Evolutionary conservation across 2,888 invertebrate genomes (phyloP).

Genomic region (Mesochorus sp.): DNA sequence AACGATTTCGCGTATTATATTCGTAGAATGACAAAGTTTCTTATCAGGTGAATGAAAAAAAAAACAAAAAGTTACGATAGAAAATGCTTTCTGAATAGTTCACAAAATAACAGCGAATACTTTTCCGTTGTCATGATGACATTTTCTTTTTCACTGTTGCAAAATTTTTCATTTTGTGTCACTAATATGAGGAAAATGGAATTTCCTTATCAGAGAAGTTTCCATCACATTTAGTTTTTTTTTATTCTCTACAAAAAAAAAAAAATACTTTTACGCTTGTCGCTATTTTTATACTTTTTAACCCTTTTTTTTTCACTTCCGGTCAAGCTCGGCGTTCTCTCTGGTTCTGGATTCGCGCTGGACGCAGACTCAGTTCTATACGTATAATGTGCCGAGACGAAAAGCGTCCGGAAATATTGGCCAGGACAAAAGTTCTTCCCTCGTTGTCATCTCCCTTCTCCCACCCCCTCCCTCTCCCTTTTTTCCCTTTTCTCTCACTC

Average conservation of each 20-base stretch:
- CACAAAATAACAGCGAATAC: no score
- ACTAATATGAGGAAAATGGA: not conserved
- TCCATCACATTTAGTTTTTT: conserved; percentile 7
- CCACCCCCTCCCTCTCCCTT: conserved; percentile 42
- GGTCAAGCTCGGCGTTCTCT: conserved; percentile 41
- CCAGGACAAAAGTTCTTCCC: conserved; percentile 52
- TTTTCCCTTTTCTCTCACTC: conserved; percentile 32
- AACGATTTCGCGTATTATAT: no score
- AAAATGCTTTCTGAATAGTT: no score
- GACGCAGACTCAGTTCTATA: conserved; percentile 3
- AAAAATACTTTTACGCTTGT: not conserved
- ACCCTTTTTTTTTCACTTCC: conserved; percentile 35
- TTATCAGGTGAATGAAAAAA: no score
- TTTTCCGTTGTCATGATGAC: not conserved
- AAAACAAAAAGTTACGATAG: no score
- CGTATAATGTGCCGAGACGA: conserved; percentile 18
- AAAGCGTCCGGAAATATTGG: conserved; percentile 59
- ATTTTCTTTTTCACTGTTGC: not conserved
- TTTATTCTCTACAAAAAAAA: not conserved
- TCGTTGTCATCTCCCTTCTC: conserved; percentile 11
- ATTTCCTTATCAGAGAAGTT: not conserved
- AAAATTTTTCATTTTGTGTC: no score
- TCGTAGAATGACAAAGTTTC: no score
- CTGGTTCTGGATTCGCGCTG: conserved; percentile 10
- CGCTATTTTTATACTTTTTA: conserved; percentile 21